phyloP scores from a whole-genome alignment of 2,888 invertebrate species.

The Hemistola chrysoprasaria region DNA sequence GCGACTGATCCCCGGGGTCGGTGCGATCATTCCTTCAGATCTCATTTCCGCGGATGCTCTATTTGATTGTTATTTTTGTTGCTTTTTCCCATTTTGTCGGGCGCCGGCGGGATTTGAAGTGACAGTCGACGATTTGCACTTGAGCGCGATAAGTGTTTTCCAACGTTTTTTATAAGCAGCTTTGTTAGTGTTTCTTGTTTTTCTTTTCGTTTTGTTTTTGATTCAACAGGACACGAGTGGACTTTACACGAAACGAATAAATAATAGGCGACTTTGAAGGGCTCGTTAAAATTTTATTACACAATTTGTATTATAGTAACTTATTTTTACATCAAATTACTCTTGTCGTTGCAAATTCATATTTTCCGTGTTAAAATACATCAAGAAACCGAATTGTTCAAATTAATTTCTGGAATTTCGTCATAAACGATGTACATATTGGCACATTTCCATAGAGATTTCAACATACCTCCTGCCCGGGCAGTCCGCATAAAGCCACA shows the following conservation, averaged over 20 bases:
- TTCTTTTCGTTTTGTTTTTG: conserved; percentile 44
- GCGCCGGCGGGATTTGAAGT: conserved; percentile 72
- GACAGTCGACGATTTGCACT: conserved; percentile 79
- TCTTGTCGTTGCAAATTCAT: too few relatives aligned
- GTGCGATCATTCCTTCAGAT: conserved; percentile 79
- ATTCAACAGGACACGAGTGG: conserved; percentile 35
- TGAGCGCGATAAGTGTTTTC: conserved; percentile 79
- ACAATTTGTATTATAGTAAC: conserved; percentile 1
- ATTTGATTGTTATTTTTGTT: conserved; percentile 82
- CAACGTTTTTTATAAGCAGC: conserved; percentile 74
- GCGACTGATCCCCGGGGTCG: conserved; percentile 83
- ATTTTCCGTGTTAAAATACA: too few relatives aligned
- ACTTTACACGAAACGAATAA: conserved; percentile 12
- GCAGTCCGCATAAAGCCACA: conserved; percentile 64
- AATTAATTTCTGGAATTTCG: neutral
- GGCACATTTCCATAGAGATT: conserved; percentile 35
- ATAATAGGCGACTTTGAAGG: conserved; percentile 12
- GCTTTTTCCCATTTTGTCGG: conserved; percentile 70
- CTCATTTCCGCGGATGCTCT: conserved; percentile 80
- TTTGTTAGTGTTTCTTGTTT: conserved; percentile 67
- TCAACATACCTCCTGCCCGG: conserved; percentile 48
- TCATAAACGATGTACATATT: conserved; percentile 13
- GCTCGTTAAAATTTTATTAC: conserved; percentile 15
- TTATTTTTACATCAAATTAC: too few relatives aligned
- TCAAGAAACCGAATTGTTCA: too few relatives aligned